Evolutionary conservation across 2,113 vertebrate genomes (phyloP), one percentile per base, ranked within the genome.

Genomic region (Lonchura striata): DNA sequence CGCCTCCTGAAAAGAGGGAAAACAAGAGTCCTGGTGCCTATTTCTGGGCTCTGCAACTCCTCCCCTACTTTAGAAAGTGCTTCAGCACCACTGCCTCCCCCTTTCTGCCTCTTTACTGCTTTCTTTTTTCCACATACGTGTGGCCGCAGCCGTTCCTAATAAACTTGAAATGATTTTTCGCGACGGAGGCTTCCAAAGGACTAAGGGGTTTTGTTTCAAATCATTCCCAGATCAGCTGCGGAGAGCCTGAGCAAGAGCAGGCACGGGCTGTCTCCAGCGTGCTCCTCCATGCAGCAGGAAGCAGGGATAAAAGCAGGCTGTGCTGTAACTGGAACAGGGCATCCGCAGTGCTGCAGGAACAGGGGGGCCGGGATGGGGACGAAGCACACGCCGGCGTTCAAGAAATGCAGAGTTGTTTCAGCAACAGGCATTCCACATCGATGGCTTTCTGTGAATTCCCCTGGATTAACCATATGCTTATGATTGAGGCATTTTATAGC

Each of bases 61-160:
- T 80, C 74, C 63, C 56, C 86, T 78, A 10, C 17, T 89, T 79
- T 28, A 82, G 54, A 95, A 93, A 95, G 81, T 11, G 31, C 33
- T 83, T 61, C 59, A 4, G 75, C 74, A 77, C 66, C 14, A 10
- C 37, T 14, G 35, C 90, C 59, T 76, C 74, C 85, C 75, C 94
- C 75, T 44, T 72, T 44, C 42, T 80, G 53, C n/a, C 80, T 81
- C 85, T 41, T 83, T 50, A 37, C 94, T 49, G 87, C 95, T 79
- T 70, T 13, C 65, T 61, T 66, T 92, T 88, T 93, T 92, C 92
- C 89, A 95, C 80, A 17, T 94, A 91, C 19, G 94, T 97, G 97
- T 96, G 94, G 96, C 94, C 68, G 65, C 97, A 98, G 98, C 97
- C 96, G 98, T 96, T 98, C 72, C 94, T 89, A 97, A 98, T 98